Percentiles rank a stretch among this genome's conserved stretches.
These are phyloP conservation scores for Lasiommata megera DNA, from an alignment of 2,888 invertebrate species.

Conservation along the genomic window DNA sequence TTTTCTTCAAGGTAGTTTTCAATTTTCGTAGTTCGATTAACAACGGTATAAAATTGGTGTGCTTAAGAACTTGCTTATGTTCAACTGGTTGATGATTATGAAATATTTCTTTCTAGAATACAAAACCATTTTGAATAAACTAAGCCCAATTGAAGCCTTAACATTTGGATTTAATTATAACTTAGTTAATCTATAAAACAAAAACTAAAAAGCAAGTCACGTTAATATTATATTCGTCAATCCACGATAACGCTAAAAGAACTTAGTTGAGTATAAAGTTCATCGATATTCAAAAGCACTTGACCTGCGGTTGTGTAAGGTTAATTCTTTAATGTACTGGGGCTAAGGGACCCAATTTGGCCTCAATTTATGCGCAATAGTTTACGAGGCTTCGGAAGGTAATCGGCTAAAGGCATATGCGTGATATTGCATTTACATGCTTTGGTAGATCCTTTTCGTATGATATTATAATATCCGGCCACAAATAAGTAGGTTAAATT, in stretches of 20 bases:
- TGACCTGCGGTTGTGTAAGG: slow-evolving; percentile 33
- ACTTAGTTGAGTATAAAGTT: slow-evolving; percentile 17
- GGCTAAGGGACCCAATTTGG: slow-evolving; percentile 30
- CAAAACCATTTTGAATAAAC: too few species aligned
- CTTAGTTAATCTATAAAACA: too few species aligned
- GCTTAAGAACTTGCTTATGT: too few species aligned
- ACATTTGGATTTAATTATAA: too few species aligned
- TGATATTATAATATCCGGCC: background rate
- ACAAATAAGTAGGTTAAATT: background rate
- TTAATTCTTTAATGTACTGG: slow-evolving; percentile 34
- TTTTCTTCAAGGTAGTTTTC: too few species aligned
- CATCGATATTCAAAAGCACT: slow-evolving; percentile 36
- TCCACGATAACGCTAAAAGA: slow-evolving; percentile 19
- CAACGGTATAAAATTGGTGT: too few species aligned
- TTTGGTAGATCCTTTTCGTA: background rate
- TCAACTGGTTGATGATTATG: too few species aligned
- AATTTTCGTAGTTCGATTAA: too few species aligned
- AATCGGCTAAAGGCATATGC: slow-evolving; percentile 38
- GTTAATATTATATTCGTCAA: slow-evolving; percentile 15
- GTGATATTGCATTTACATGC: slow-evolving; percentile 24
- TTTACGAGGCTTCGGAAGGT: slow-evolving; percentile 44
- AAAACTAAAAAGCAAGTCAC: too few species aligned
- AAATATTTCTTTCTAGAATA: too few species aligned
- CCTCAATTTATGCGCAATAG: slow-evolving; percentile 37
- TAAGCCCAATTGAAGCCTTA: too few species aligned